Base-by-base conservation (phyloP, 1,140 invertebrate species). In the Bombus waltoni region DNA sequence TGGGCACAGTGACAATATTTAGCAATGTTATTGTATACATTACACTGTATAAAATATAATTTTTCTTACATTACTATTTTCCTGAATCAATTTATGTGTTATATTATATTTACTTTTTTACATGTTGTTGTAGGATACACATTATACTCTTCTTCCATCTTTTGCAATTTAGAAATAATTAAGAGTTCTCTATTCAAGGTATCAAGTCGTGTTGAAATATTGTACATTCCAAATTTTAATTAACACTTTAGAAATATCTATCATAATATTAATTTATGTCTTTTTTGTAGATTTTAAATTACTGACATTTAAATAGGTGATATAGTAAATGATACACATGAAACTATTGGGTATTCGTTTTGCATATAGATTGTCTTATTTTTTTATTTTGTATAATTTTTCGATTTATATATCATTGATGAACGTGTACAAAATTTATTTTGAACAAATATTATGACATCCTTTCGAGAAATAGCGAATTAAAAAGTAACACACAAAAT, bases 161-260 rank as follows among this genome's bases (percentile, higher is more conserved):
- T 87, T 79, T 87, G 88, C n/a, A 92, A 87, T 85, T 89, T 86
- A 13, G 86, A 83, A 81, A 92, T 87, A n/a, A 77, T 83, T 22
- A 65, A 70, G 1, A 92, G 77, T 22, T 91, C 86, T 47, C 87
- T 85, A 38, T 91, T 92, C 44, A 92, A 66, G 38, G 83, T 77
- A 68, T 87, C 85, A 22, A 92, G 82, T 15, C 88, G 88, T 38
- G 77, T 84, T 53, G 53, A 79, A 40, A 91, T 68, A 62, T 74
- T 87, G 53, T 59, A 77, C 90, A 90, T 91, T 62, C 72, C 83
- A 89, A 86, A 79, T 80, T 85, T 71, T 70, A 28, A 22, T 72
- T 4, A 47, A 57, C 32, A 70, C 32, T 28, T 47, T 59, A 28
- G n/a, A 74, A 68, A 53, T 71, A 70, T 79, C 28, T 22, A 18